phyloP scores from a whole-genome alignment of 2,888 invertebrate species.

The Chrysopilus asiliformis region DNA sequence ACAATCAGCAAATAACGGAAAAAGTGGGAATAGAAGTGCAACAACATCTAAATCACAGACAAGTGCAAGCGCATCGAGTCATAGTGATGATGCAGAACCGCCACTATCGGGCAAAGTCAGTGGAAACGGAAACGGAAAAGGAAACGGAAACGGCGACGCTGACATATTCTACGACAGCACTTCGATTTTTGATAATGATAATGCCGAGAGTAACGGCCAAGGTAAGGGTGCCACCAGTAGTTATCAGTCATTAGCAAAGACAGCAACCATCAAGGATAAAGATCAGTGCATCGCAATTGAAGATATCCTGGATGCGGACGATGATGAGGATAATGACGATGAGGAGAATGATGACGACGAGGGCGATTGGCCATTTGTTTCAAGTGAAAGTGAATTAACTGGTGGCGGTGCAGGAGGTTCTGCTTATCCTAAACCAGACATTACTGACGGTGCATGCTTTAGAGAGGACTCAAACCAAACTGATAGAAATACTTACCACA shows the following conservation, averaged over 20 bases:
- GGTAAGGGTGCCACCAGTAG: too few relatives aligned
- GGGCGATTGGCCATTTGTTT: conserved; percentile 7
- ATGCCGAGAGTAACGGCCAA: conserved; percentile 9
- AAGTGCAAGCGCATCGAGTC: too few relatives aligned
- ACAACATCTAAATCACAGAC: too few relatives aligned
- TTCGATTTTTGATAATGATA: conserved; percentile 27
- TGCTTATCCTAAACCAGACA: too few relatives aligned
- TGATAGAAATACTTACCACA: background rate
- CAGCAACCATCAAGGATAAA: too few relatives aligned
- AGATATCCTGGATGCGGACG: background rate
- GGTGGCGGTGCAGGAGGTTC: too few relatives aligned
- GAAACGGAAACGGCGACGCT: too few relatives aligned
- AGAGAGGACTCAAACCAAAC: background rate
- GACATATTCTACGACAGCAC: conserved; percentile 17
- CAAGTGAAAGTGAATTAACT: background rate
- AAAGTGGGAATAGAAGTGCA: background rate
- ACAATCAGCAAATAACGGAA: background rate
- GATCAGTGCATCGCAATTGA: background rate
- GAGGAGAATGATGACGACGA: conserved; percentile 18
- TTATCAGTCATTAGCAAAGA: too few relatives aligned
- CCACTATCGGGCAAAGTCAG: too few relatives aligned
- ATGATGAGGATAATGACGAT: conserved; percentile 23
- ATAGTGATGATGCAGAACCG: too few relatives aligned
- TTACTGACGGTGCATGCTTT: background rate
- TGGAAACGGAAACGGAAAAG: too few relatives aligned